Percentiles rank a stretch among this genome's conserved stretches.
phyloP scores from a whole-genome alignment of 2,113 vertebrate genomes.

The Gracilinanus agilis region DNA sequence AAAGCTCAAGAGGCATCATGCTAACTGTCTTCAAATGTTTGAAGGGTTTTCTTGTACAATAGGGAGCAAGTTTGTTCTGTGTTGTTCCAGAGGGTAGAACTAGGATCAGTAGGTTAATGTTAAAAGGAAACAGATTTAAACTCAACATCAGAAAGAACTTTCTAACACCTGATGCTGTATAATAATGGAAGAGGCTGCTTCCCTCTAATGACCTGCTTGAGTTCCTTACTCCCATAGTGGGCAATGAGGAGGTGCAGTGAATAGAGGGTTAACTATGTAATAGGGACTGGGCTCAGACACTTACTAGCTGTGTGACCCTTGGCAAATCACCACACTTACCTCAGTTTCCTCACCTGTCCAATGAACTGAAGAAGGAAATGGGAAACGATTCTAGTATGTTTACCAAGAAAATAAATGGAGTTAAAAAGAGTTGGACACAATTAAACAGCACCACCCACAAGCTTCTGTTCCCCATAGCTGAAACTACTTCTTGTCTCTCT shows the following conservation, averaged over 20 bases:
- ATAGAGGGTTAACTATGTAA: not conserved
- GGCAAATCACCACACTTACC: not conserved
- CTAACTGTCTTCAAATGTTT: not conserved
- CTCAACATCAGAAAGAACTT: conserved; percentile 7
- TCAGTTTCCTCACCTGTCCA: not conserved
- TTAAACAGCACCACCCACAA: not conserved
- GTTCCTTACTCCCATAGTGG: not conserved
- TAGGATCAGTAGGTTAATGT: not conserved
- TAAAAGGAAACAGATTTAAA: not conserved
- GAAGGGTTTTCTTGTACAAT: not conserved
- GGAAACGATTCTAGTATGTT: not conserved
- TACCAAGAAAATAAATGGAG: not conserved
- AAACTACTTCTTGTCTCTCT: not conserved
- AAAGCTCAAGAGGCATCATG: not conserved
- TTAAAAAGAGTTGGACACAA: not conserved
- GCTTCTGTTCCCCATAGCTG: not conserved
- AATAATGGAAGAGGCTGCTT: not conserved
- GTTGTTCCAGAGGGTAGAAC: conserved; percentile 20
- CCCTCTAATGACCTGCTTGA: not conserved
- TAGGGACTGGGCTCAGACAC: not conserved
- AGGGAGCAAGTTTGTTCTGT: not conserved
- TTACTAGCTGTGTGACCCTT: not conserved
- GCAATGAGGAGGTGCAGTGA: not conserved
- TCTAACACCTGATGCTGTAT: not conserved
- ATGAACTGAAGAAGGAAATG: not conserved